These are phyloP conservation scores for Chlorodrepanis virens DNA, from an alignment of 2,113 vertebrate genomes.

Conservation along the genomic window DNA sequence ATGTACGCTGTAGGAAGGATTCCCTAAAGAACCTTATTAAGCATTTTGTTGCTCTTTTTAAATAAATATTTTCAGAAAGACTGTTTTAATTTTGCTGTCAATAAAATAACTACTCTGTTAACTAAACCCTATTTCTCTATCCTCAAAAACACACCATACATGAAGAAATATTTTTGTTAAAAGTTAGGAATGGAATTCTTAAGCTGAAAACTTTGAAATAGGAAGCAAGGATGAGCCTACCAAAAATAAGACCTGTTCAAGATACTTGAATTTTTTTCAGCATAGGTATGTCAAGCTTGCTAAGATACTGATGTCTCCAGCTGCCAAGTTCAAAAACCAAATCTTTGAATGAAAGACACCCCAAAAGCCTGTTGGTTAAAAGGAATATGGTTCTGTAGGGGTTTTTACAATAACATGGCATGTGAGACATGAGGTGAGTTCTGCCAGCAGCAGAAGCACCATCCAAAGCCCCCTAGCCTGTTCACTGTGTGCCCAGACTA, in stretches of 20 bases:
- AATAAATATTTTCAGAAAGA: slow-evolving; percentile 41
- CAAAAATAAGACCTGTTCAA: background rate
- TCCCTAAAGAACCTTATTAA: slow-evolving; percentile 52
- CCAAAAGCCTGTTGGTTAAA: background rate
- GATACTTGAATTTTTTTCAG: background rate
- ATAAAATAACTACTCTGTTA: background rate
- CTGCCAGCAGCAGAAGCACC: background rate
- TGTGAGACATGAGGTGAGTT: background rate
- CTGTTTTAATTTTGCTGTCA: background rate
- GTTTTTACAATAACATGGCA: background rate
- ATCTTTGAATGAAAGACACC: background rate
- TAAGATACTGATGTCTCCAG: background rate
- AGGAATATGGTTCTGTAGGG: background rate
- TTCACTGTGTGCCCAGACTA: background rate
- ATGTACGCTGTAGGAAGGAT: slow-evolving; percentile 38
- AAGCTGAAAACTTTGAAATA: background rate
- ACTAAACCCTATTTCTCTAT: background rate
- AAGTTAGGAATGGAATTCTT: background rate
- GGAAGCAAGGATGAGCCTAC: background rate
- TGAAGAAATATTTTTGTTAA: background rate
- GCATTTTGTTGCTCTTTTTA: slow-evolving; percentile 13
- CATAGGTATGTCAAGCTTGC: background rate
- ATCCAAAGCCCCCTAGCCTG: accelerated
- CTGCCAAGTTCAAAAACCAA: background rate
- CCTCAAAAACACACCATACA: background rate